A percentile compares a stretch with the other conserved stretches of the same genome.
Evolutionary conservation across 2,797 vertebrate genomes (phyloP).

Genomic region (Myiotriccus ornatus): DNA sequence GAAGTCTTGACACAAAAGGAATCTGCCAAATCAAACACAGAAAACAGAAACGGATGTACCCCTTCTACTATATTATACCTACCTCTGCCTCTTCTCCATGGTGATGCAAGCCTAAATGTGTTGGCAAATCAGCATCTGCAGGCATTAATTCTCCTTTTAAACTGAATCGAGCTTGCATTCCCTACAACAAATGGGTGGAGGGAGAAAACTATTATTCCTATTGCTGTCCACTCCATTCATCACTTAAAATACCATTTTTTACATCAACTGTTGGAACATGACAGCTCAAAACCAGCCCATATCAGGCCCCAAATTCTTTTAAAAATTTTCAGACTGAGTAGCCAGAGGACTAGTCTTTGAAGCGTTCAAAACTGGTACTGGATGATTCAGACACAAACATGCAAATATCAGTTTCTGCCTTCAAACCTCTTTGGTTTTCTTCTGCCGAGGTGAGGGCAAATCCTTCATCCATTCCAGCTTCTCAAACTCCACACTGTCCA

Average conservation of each 20-base stretch:
- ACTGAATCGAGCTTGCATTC: conserved; percentile 95
- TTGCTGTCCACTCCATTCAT: background rate
- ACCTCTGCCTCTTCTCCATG: conserved; percentile 98
- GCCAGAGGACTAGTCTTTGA: background rate
- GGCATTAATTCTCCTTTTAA: conserved; percentile 88
- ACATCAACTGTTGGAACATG: background rate
- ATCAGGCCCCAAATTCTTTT: background rate
- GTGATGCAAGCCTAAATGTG: conserved; percentile 93
- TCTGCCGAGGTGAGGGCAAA: conserved; percentile 80
- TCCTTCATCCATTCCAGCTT: conserved; percentile 95
- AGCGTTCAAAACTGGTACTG: background rate
- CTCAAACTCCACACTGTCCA: conserved; percentile 93
- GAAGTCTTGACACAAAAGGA: background rate
- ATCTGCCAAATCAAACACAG: background rate
- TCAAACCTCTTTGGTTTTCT: conserved; percentile 85
- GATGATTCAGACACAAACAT: background rate
- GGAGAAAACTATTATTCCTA: background rate
- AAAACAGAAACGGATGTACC: background rate
- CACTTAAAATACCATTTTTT: background rate
- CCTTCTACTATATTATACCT: conserved; percentile 18
- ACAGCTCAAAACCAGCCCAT: background rate
- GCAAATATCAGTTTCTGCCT: background rate
- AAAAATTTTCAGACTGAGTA: background rate
- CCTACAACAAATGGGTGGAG: conserved; percentile 71
- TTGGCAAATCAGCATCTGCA: conserved; percentile 87